Base-by-base conservation (phyloP, 2,888 invertebrate species). In the Lepidochitona cinerea region DNA sequence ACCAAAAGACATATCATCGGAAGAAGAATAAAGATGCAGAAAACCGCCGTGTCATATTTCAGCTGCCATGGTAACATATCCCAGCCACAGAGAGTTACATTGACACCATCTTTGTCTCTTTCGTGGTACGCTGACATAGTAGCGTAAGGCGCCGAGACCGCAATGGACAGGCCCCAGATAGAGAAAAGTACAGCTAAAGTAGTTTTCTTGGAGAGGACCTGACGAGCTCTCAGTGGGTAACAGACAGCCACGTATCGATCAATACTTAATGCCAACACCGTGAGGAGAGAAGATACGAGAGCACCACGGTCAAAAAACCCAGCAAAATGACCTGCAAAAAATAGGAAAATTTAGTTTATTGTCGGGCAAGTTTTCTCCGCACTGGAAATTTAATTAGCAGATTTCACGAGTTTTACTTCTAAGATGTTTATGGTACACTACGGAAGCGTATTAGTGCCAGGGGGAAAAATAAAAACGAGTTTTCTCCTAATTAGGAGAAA, bases 271-370 rank as follows among this genome's bases (percentile, higher is more conserved):
- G 29, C 33, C 29, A 64, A 29, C 26, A 64, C 64, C 2, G 64
- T 64, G 3, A 64, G 26, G n/a, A 64, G 29, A 14, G 64, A 64
- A 14, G 64, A 26, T 18, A 64, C 64, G 14, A 64, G 18, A 14
- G 64, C 64, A 4, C 64, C 64, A 26, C 64, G 64, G 64, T 64
- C 64, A 64, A 64, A 64, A 33, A 64, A 64, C 1, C 29, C 64
- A 9, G 29, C 33, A 33, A 64, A 64, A 9, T 33, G 64, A 64
- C 64, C 64, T 64, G 64, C 26, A 9, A 64, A 32, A 23, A 9
- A 23, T 26, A 5, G 7, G n/a, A 2, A 49, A 49, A 23, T 2
- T 49, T 49, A 4, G 23, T 7, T n/a, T n/a, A n/a, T n/a, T n/a
- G n/a, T n/a, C n/a, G n/a, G n/a, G n/a, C n/a, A n/a, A n/a, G n/a